Conservation (phyloP, 2,888 invertebrate species). For the Campoplex capitator region DNA sequence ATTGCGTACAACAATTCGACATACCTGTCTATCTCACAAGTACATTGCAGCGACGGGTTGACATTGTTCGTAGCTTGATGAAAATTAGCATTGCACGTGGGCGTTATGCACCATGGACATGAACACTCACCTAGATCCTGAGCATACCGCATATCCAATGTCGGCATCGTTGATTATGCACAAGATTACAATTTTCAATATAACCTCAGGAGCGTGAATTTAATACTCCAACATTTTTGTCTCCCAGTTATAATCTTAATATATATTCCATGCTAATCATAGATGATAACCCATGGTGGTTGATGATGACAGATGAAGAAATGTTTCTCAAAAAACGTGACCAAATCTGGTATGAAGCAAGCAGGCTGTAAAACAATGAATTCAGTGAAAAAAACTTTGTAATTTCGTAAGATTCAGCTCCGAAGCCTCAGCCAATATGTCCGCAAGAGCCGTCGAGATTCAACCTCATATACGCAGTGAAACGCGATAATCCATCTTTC, state of each 20-base stretch:
- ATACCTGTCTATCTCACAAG: conserved; percentile 42
- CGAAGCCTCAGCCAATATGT: conserved; percentile 35
- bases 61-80: conserved; percentile 27
- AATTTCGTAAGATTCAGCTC: conserved; percentile 10
- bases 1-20: conserved; percentile 22
- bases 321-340: background rate
- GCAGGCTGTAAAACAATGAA: background rate
- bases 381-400: background rate
- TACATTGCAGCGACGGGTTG: conserved; percentile 18
- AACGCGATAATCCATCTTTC: conserved; percentile 58
- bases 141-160: background rate
- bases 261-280: background rate
- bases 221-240: background rate
- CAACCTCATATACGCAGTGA: conserved; percentile 36
- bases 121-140: conserved; percentile 14
- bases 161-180: background rate
- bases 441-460: conserved; percentile 51
- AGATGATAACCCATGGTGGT: background rate
- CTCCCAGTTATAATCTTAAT: background rate
- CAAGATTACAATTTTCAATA: background rate
- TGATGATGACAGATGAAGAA: background rate
- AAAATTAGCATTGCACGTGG: conserved; percentile 29
- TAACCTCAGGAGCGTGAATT: background rate
- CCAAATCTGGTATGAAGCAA: background rate
- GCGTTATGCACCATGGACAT: background rate